phyloP scores from a whole-genome alignment of 1,140 invertebrate species.

The Drosophila ambigua region DNA sequence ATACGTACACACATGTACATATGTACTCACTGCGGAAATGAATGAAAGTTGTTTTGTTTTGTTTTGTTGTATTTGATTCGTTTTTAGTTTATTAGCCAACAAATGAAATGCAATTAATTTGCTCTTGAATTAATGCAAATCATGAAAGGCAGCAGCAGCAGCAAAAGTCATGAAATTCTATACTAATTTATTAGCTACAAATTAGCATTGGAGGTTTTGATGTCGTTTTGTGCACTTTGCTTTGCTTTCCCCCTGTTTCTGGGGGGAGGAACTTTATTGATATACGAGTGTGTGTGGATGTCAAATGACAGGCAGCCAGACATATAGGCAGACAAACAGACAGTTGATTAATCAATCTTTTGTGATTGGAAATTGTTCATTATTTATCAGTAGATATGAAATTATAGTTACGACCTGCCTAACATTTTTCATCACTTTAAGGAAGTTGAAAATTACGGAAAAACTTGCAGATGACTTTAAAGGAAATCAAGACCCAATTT shows the following conservation, averaged over 20 bases:
- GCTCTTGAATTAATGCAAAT: conserved; percentile 73
- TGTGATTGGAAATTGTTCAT: conserved; percentile 44
- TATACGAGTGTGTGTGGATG: conserved; percentile 19
- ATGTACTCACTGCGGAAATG: conserved; percentile 47
- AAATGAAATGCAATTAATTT: conserved; percentile 63
- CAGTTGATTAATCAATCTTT: conserved; percentile 44
- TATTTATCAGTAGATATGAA: conserved; percentile 36
- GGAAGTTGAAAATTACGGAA: background rate
- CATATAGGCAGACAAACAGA: background rate
- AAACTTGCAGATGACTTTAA: no score
- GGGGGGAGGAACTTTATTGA: conserved; percentile 39
- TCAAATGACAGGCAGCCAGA: conserved; percentile 13
- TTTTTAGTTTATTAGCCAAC: conserved; percentile 45
- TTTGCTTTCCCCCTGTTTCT: conserved; percentile 2
- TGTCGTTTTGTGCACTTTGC: no score
- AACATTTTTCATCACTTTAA: background rate
- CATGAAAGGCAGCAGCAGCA: conserved; percentile 20
- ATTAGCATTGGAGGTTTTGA: conserved; percentile 48
- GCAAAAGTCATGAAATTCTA: conserved; percentile 33
- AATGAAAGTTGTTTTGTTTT: conserved; percentile 27
- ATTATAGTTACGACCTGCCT: background rate
- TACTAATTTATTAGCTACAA: conserved; percentile 68
- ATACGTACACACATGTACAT: no score
- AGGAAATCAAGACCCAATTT: no score
- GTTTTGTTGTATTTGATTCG: conserved; percentile 7